These are phyloP conservation scores for Promerops cafer DNA, from an alignment of 2,113 vertebrate species.

Conservation along the genomic window DNA sequence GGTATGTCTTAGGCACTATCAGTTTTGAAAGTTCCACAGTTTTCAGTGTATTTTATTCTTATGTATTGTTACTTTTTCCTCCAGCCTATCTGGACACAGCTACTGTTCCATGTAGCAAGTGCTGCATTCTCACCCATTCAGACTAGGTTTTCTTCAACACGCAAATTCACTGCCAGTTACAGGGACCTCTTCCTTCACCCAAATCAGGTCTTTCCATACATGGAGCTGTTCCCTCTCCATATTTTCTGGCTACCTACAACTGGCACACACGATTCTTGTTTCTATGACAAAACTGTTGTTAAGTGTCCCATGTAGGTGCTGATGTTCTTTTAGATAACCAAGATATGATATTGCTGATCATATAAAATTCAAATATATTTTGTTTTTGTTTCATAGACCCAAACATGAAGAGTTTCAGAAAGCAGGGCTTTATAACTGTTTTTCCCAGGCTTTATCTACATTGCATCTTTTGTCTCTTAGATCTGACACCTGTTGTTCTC, in stretches of 20 bases:
- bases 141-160: not conserved
- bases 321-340: not conserved
- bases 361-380: not conserved
- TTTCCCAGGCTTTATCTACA: not conserved
- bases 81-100: not conserved
- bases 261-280: not conserved
- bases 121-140: not conserved
- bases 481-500: not conserved
- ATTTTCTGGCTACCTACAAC: not conserved
- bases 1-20: slow-evolving; percentile 2
- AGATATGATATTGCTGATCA: not conserved
- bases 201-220: not conserved
- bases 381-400: not conserved
- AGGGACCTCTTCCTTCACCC: not conserved
- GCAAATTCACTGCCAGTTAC: not conserved
- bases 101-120: not conserved
- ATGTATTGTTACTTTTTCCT: not conserved
- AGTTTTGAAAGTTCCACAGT: not conserved
- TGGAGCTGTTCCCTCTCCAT: not conserved
- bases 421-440: not conserved
- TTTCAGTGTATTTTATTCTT: not conserved
- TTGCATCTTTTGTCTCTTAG: not conserved
- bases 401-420: not conserved
- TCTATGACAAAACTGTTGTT: not conserved
- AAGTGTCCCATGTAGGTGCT: not conserved